These are phyloP conservation scores for Cheilosia impressa DNA, from an alignment of 2,888 invertebrate genomes.

Conservation along the genomic window DNA sequence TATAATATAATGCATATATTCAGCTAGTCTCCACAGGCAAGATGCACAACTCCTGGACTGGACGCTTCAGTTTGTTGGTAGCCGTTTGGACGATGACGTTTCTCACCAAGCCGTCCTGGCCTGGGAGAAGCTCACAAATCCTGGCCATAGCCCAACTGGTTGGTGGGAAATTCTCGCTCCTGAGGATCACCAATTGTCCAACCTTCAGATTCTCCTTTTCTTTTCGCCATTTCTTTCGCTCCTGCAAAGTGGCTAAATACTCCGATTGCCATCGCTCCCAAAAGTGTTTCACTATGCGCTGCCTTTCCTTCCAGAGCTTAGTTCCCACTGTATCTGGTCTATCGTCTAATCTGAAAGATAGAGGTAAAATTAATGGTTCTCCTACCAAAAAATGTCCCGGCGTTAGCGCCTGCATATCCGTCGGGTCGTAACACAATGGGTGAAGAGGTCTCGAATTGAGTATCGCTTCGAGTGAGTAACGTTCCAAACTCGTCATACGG, in stretches of 20 bases:
- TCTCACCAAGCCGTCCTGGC: neutral
- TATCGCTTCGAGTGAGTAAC: too few species aligned
- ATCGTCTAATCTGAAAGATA: too few species aligned
- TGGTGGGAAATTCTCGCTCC: neutral
- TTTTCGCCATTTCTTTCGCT: too few species aligned
- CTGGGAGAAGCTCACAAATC: neutral
- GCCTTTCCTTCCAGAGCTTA: neutral
- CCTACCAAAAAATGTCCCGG: too few species aligned
- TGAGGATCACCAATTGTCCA: neutral
- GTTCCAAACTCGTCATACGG: conserved; percentile 32
- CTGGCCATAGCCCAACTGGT: neutral
- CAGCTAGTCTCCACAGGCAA: neutral
- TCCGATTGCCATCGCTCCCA: neutral
- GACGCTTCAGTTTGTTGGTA: neutral
- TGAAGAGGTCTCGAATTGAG: too few species aligned
- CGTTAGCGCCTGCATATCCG: too few species aligned
- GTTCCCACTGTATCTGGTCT: neutral
- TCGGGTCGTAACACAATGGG: too few species aligned
- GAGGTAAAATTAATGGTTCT: too few species aligned
- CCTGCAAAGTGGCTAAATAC: neutral
- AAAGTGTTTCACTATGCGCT: neutral
- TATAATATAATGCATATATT: too few species aligned
- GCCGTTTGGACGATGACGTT: too few species aligned
- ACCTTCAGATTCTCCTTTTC: neutral
- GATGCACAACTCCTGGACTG: neutral